Evolutionary conservation across 1,140 invertebrate species (phyloP), one percentile per base, ranked within the genome.

Genomic region (Trinorchestia longiramus): DNA sequence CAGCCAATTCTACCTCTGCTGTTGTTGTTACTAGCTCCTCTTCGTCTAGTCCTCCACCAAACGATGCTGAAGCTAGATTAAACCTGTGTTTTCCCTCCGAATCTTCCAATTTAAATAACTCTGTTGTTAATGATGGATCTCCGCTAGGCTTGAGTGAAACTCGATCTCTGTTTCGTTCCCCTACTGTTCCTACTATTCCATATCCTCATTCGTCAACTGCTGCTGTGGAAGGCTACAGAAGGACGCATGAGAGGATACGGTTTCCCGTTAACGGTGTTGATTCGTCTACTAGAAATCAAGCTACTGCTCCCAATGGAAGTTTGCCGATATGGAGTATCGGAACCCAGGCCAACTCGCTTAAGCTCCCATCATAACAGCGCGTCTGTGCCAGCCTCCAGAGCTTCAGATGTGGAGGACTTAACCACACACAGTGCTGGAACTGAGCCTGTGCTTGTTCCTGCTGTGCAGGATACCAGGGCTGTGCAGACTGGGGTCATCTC

Each of bases 191-290:
- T 90, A 42, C 88, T 43, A 1, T 43, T 19, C 88, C 88, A 40
- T 94, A 47, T 44, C 92, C 44, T 94, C 43, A 43, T n/a, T 44
- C 92, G 3, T 94, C 92, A 11, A 19, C 44, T 47, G 92, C 92
- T 43, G 43, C 44, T 47, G 44, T 40, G 36, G 92, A 43, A 94
- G 43, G 88, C 23, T 45, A 45, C 40, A 40, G 40, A 47, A 94
- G 92, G 44, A 94, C 92, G 43, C 92, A 94, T 36, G 92, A 94
- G 92, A 44, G 92, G 40, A 42, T 94, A 40, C 43, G 92, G 40
- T 94, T 94, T 43, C 92, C 92, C 23, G 92, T 94, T 45, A 45
- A 47, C 44, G 44, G 43, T 43, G 40, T 11, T 6, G 44, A 43
- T 11, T 92, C n/a, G 17, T 42, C n/a, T 42, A 94, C 43, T 41